phyloP scores from a whole-genome alignment of 2,113 vertebrate species.

The Agapornis roseicollis region DNA sequence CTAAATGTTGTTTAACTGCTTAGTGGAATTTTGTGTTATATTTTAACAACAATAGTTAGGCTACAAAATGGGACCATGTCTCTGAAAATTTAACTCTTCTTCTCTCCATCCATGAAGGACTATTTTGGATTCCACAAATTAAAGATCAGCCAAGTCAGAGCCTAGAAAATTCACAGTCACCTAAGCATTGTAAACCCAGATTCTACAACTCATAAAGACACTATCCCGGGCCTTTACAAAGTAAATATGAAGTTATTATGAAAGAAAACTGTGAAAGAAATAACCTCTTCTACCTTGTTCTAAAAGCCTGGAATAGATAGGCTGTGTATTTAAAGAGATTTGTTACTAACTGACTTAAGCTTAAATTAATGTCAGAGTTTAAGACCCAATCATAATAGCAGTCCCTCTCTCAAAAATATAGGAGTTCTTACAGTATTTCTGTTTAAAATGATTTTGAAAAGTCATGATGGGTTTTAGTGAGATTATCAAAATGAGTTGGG shows the following conservation, averaged over 20 bases:
- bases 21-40: neutral
- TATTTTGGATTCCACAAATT: neutral
- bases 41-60: neutral
- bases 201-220: neutral
- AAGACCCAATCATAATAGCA: neutral
- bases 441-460: neutral
- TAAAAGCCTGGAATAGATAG: neutral
- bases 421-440: neutral
- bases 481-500: neutral
- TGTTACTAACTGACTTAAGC: neutral
- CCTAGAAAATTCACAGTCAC: neutral
- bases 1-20: neutral
- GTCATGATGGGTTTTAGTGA: neutral
- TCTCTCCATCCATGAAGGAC: neutral
- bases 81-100: neutral
- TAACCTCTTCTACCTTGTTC: neutral
- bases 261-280: neutral
- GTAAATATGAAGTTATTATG: neutral
- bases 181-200: neutral
- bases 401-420: accelerated
- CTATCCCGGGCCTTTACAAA: neutral
- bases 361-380: neutral
- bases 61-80: neutral
- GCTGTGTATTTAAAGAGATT: neutral
- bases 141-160: neutral